Base-by-base conservation (phyloP, 2,888 invertebrate genomes). In the Leucophenga montana region DNA sequence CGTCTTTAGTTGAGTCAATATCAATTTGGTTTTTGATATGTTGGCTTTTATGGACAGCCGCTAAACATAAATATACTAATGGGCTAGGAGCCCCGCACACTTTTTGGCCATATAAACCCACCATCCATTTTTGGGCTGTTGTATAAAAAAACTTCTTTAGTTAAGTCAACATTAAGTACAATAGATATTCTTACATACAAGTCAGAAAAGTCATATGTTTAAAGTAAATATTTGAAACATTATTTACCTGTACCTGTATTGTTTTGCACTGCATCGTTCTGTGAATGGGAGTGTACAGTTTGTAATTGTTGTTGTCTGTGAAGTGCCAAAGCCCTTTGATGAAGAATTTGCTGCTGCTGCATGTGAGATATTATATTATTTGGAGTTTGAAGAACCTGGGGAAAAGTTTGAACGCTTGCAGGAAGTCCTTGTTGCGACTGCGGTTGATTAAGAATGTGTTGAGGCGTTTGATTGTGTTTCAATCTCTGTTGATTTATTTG, bases 281-380 rank as follows among this genome's bases (percentile, higher is more conserved):
- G 50, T 61, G 53, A 22, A 61, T 53, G 61, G 79, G 78, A 3
- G 78, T 75, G 71, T 16, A 77, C 68, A 13, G 71, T n/a, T 22
- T 74, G 75, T 62, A 74, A 72, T 66, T 81, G 84, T 64, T 82
- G 84, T 46, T 84, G 85, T 16, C 86, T 86, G 27, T 85, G 82
- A 71, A 82, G 78, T 57, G 83, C 77, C 67, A 78, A 75, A 27
- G 76, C 75, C 59, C 86, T 85, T 66, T 85, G 85, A 66, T 83
- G 80, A 39, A 81, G 79, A 62, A 76, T 76, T 75, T 88, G 89
- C 71, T 86, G 86, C 33, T 85, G 83, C 57, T 84, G 84, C 64
- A 82, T 72, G 71, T 85, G 84, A 0, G 78, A 74, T 65, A 83
- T 78, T 65, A 78, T 79, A 16, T 83, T 85, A 22, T 71, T 73